Evolutionary conservation across 2,888 invertebrate genomes (phyloP), one percentile per base, ranked within the genome.

Genomic region (Erynnis tages): DNA sequence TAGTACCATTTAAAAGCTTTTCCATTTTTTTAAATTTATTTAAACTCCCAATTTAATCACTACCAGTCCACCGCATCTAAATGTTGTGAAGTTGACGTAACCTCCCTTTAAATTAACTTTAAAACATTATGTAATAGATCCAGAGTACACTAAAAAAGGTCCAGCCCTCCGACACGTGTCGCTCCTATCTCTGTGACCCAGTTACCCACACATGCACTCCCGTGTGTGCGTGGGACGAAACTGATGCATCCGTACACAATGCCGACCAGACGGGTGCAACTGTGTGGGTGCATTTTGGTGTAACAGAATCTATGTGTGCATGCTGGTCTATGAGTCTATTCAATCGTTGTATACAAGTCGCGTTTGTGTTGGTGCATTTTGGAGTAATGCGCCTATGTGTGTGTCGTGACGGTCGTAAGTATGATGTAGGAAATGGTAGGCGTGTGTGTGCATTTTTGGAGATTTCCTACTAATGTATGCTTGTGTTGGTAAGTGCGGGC

Each of bases 101-200:
- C 14, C 4, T n/a, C n/a, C 6, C 14, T 27, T 1, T 3, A 43
- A 34, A 19, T 1, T 30, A n/a, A 35, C n/a, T 14, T 13, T 25
- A 50, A 55, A 37, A 13, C 29, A 37, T 56, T 57, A 59, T 55
- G 44, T 61, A 59, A 58, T 54, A 49, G 57, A 46, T 43, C 40
- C 32, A 58, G 40, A 47, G 65, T 58, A 71, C 85, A 73, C 59
- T 52, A 80, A 78, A 60, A 85, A 82, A 82, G 70, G 69, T 50
- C 78, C 77, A 66, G 84, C 85, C 86, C 86, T 86, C 78, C 66
- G 74, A 86, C 87, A 88, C 87, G 88, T 87, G 87, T 86, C 79
- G 71, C 78, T 72, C 76, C 80, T 88, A 88, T 88, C 87, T 85
- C 73, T 82, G 74, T 88, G 87, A 84, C 87, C 87, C 73, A 88